Conservation (phyloP, 2,888 invertebrate species). For the Aphrophora alni region DNA sequence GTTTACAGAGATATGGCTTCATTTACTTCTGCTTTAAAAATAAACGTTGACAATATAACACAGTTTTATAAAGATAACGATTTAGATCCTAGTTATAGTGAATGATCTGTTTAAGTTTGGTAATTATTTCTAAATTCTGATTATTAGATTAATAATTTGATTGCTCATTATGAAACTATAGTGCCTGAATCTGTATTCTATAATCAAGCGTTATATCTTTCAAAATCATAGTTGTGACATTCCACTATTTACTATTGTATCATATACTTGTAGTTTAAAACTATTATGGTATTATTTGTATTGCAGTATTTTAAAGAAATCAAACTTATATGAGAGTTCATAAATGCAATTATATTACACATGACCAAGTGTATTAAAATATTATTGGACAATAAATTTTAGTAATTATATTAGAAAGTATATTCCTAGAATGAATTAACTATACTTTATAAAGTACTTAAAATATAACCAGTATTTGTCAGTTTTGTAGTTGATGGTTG, state of each 20-base stretch:
- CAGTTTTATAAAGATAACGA: conserved; percentile 26
- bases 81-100: background rate
- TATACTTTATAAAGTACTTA: no score
- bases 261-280: no score
- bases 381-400: no score
- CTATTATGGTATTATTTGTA: no score
- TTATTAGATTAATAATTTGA: background rate
- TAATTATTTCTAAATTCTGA: background rate
- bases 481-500: no score
- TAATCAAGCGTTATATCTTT: background rate
- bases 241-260: background rate
- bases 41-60: conserved; percentile 17
- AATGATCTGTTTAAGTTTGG: background rate
- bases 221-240: background rate
- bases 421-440: no score
- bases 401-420: no score
- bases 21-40: conserved; percentile 14
- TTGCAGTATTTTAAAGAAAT: background rate
- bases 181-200: background rate
- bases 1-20: conserved; percentile 29
- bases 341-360: background rate
- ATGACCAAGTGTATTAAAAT: no score
- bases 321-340: background rate
- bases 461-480: no score
- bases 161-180: background rate